Evolutionary conservation across 2,888 invertebrate species (phyloP).

Genomic region (Erebia epiphron): DNA sequence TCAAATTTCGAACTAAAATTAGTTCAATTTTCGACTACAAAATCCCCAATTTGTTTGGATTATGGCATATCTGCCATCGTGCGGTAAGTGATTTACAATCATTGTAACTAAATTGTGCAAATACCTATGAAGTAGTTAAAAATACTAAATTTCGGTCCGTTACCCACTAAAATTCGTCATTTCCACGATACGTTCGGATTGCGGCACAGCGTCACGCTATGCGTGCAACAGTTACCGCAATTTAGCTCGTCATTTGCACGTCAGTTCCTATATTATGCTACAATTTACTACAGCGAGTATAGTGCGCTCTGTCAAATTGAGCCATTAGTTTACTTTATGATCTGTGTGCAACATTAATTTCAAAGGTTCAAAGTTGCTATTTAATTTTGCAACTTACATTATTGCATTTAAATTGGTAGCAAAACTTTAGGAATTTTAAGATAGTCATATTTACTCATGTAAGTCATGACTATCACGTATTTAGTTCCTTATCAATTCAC

Average conservation of each 20-base stretch:
- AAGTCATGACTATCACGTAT: too few species aligned
- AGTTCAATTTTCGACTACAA: neutral
- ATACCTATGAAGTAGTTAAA: too few species aligned
- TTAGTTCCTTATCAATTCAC: too few species aligned
- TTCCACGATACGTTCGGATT: slow-evolving; percentile 17
- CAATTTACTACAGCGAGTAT: slow-evolving; percentile 15
- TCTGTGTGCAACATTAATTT: slow-evolving; percentile 10
- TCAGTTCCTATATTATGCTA: slow-evolving; percentile 33
- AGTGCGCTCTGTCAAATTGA: slow-evolving; percentile 30
- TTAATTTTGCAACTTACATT: neutral
- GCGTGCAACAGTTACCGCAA: slow-evolving; percentile 31
- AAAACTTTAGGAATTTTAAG: neutral
- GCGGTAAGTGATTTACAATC: too few species aligned
- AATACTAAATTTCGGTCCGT: neutral
- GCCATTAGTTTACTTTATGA: slow-evolving; percentile 25
- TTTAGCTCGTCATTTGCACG: slow-evolving; percentile 33
- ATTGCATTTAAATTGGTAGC: neutral
- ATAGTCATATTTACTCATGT: neutral
- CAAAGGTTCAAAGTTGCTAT: neutral
- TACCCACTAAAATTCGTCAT: neutral
- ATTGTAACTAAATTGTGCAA: too few species aligned
- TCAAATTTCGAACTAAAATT: too few species aligned
- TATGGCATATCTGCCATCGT: too few species aligned
- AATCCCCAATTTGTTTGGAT: too few species aligned
- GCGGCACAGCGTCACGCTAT: slow-evolving; percentile 18